Evolutionary conservation across 2,113 vertebrate species (phyloP).

Genomic region (Mastomys natalensis): DNA sequence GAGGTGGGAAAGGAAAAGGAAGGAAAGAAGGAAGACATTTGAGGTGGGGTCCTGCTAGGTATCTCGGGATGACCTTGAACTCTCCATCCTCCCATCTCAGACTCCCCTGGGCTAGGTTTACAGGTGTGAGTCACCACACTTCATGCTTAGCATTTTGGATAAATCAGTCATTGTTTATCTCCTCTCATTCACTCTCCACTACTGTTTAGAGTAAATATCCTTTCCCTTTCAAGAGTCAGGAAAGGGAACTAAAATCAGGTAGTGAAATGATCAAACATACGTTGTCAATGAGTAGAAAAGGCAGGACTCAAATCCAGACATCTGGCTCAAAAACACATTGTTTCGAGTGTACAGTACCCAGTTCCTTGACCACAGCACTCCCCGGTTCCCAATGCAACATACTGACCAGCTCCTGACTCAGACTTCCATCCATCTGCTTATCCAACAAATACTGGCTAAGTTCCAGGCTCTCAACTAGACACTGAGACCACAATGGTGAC

Average conservation of each 20-base stretch:
- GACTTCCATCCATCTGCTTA: not conserved
- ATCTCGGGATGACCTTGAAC: not conserved
- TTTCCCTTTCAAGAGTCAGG: slow-evolving; percentile 46
- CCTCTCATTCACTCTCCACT: slow-evolving; percentile 10
- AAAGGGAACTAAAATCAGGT: slow-evolving; percentile 10
- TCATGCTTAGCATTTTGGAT: not conserved
- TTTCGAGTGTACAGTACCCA: not conserved
- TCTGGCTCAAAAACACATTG: not conserved
- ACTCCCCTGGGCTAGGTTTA: not conserved
- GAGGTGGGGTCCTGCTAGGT: not conserved
- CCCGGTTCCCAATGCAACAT: not conserved
- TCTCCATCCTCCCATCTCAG: not conserved
- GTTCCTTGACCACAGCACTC: not conserved
- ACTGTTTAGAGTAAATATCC: not conserved
- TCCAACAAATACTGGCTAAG: not conserved
- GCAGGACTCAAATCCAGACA: not conserved
- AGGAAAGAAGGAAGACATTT: not conserved
- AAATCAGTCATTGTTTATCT: not conserved
- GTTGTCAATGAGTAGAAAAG: not conserved
- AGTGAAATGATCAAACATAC: slow-evolving; percentile 3
- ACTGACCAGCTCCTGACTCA: not conserved
- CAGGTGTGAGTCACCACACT: not conserved
- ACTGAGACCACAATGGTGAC: not conserved
- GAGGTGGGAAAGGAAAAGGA: not conserved
- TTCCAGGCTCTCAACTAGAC: not conserved